phyloP scores from a whole-genome alignment of 1,140 invertebrate species.

The Sitophilus oryzae region DNA sequence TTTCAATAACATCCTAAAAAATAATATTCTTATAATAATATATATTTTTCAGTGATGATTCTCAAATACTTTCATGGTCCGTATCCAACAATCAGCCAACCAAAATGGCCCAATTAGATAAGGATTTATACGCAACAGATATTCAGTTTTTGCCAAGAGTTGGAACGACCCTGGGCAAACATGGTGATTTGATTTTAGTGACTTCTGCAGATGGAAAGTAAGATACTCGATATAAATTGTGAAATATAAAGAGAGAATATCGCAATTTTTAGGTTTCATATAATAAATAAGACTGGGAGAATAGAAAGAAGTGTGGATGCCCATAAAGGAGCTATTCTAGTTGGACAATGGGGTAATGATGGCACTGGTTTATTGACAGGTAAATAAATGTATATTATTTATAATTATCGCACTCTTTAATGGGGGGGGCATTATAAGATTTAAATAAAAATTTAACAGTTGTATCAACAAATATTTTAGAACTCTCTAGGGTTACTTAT shows the following conservation, averaged over 20 bases:
- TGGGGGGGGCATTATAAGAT: no score
- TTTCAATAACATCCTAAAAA: neutral
- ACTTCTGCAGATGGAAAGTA: conserved; percentile 80
- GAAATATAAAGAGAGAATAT: neutral
- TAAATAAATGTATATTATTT: no score
- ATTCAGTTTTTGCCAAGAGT: conserved; percentile 73
- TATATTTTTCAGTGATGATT: conserved; percentile 72
- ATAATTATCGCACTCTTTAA: no score
- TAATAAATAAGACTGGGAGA: conserved; percentile 81
- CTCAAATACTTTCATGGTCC: conserved; percentile 84
- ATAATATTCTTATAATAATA: neutral
- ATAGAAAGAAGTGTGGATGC: conserved; percentile 90
- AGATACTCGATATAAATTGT: neutral
- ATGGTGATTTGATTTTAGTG: conserved; percentile 80
- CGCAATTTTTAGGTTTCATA: conserved; percentile 58
- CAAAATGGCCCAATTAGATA: conserved; percentile 68
- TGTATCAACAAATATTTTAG: no score
- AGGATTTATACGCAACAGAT: conserved; percentile 80
- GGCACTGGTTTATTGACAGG: conserved; percentile 85
- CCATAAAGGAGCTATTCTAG: conserved; percentile 85
- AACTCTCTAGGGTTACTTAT: no score
- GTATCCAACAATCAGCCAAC: conserved; percentile 69
- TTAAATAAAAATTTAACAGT: no score
- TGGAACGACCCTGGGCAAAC: conserved; percentile 52
- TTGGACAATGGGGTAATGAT: conserved; percentile 86